Evolutionary conservation across 2,888 invertebrate species (phyloP), one percentile per base, ranked within the genome.

Genomic region (Ophion ventricosus): DNA sequence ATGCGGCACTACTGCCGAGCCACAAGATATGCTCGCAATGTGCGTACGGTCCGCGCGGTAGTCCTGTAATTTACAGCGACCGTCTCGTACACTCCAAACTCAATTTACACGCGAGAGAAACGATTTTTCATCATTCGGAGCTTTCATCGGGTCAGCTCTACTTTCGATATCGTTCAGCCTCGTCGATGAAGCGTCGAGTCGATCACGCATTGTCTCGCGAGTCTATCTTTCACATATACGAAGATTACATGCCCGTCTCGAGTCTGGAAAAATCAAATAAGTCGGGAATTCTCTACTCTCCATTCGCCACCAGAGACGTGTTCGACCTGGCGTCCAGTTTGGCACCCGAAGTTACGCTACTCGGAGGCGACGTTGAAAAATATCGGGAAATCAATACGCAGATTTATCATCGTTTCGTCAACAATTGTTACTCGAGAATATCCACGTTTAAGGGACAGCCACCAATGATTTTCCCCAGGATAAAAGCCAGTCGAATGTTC

Each of bases 51-150:
- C 86, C 56, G 25, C 80, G 83, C 2, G 79, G 82, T 1, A 92
- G 90, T 81, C 92, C 92, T 1, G 83, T 87, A 0, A 89, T 93
- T 63, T 93, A 92, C 72, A 92, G 90, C 56, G 93, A 93, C 84
- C 89, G 89, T 23, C 86, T 92, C 35, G 85, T 93, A 57, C 91
- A 91, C 76, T 79, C 82, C 0, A 91, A 89, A 11, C 82, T 88
- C 56, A 81, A 88, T 0, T 86, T 93, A 3, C 64, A 82, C 17
- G 90, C 91, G 2, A 87, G 83, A 74, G 91, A 92, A 86, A 88
- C 90, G 29, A 63, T 82, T 23, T 81, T 92, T 29, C 80, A 83
- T 72, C 89, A 90, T 35, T 85, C 87, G 49, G 87, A 89, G 63
- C 23, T 83, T 26, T 49, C 64, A 5, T 74, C 82, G 20, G 35